Percentiles rank a stretch among this genome's conserved stretches.
These are phyloP conservation scores for Dipodomys spectabilis DNA, from an alignment of 2,113 vertebrate genomes.

Conservation along the genomic window DNA sequence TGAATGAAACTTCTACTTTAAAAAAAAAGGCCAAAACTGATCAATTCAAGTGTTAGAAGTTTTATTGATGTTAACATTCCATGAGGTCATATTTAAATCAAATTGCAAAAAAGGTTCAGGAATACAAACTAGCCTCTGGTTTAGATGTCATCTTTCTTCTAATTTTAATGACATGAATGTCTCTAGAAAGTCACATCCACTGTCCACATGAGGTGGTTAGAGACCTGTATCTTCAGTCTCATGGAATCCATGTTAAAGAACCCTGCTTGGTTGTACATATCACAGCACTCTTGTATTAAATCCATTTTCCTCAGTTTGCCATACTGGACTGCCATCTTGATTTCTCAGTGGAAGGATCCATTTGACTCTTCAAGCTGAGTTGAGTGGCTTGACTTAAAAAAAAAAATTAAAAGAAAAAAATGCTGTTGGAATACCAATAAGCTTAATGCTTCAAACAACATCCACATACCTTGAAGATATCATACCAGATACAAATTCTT, in stretches of 20 bases:
- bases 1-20: conserved; percentile 68
- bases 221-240: conserved; percentile 87
- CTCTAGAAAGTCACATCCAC: conserved; percentile 82
- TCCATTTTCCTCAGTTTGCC: conserved; percentile 88
- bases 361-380: conserved; percentile 93
- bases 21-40: conserved; percentile 85
- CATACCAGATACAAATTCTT: conserved; percentile 68
- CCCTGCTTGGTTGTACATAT: conserved; percentile 86
- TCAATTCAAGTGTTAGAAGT: conserved; percentile 84
- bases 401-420: conserved; percentile 92
- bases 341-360: conserved; percentile 93
- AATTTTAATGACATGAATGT: conserved; percentile 59
- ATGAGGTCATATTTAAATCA: conserved; percentile 82
- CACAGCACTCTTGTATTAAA: conserved; percentile 86
- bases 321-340: conserved; percentile 92
- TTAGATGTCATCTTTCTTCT: conserved; percentile 70
- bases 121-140: conserved; percentile 73
- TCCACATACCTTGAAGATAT: conserved; percentile 82
- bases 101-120: conserved; percentile 72
- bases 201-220: conserved; percentile 83
- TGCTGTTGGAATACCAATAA: conserved; percentile 92
- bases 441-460: conserved; percentile 83
- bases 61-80: conserved; percentile 87
- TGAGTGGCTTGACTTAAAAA: conserved; percentile 96
- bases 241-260: conserved; percentile 86